Conservation (phyloP, 2,113 vertebrate genomes). For the Rhinichthys klamathensis region DNA sequence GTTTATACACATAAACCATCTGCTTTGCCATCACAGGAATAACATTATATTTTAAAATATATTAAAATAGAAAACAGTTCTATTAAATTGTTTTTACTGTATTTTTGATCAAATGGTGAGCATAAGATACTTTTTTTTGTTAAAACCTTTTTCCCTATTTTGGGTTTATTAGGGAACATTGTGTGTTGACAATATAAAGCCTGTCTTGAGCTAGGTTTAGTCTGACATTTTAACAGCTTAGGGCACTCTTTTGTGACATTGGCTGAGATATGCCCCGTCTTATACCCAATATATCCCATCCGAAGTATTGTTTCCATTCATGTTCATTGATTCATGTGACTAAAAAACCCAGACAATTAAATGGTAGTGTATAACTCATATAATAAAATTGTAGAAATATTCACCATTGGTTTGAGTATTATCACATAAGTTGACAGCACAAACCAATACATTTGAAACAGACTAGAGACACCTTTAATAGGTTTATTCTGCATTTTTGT, state of each 20-base stretch:
- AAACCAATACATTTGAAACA: background rate
- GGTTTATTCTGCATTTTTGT: background rate
- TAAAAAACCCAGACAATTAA: background rate
- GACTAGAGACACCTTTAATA: background rate
- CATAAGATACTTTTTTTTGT: no score
- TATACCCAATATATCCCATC: background rate
- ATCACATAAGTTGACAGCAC: background rate
- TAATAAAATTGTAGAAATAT: background rate
- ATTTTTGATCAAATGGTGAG: no score
- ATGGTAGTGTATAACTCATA: background rate
- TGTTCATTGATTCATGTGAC: background rate
- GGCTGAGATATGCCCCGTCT: background rate
- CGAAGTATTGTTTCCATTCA: background rate
- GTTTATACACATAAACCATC: no score
- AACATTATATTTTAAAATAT: no score
- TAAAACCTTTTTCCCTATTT: background rate
- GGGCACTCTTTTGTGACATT: conserved; percentile 3
- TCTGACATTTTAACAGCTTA: conserved; percentile 25
- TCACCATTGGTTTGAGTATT: background rate
- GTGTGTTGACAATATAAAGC: conserved; percentile 32
- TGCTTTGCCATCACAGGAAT: no score
- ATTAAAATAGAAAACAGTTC: no score
- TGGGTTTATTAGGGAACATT: conserved; percentile 33
- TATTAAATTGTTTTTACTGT: no score
- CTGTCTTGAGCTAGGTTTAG: conserved; percentile 30